These are phyloP conservation scores for Heliconius charithonia DNA, from an alignment of 2,888 invertebrate genomes.

Conservation along the genomic window DNA sequence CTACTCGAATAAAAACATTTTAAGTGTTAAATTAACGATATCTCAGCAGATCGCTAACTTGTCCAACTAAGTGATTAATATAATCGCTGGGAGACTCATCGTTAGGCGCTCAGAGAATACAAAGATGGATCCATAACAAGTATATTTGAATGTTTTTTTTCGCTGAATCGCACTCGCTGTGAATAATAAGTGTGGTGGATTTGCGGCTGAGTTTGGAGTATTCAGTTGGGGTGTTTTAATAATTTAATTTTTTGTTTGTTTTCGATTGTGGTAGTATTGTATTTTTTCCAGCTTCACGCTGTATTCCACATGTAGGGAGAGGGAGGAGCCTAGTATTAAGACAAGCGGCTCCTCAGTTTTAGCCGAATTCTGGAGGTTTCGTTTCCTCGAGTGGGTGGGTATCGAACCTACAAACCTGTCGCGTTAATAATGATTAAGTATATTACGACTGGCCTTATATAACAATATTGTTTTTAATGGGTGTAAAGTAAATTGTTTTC, in stretches of 20 bases:
- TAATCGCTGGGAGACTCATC: constrained; percentile 51
- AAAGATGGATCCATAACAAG: constrained; percentile 20
- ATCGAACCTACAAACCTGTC: too few relatives aligned
- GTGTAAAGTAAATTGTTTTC: too few relatives aligned
- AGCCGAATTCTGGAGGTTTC: too few relatives aligned
- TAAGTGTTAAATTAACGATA: constrained; percentile 83
- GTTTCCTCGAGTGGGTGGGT: too few relatives aligned
- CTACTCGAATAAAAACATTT: constrained; percentile 82
- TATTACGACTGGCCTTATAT: too few relatives aligned
- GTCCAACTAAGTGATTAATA: constrained; percentile 78
- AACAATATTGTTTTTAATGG: too few relatives aligned
- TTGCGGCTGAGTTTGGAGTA: constrained; percentile 2
- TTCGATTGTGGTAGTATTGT: not conserved
- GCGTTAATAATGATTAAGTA: too few relatives aligned
- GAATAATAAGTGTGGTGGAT: constrained; percentile 12
- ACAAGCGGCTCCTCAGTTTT: too few relatives aligned
- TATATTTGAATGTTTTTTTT: constrained; percentile 26
- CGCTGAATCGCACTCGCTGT: not conserved
- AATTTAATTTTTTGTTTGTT: not conserved
- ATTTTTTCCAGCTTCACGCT: too few relatives aligned
- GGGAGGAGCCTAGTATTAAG: too few relatives aligned
- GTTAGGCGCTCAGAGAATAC: constrained; percentile 58
- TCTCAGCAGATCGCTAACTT: constrained; percentile 73
- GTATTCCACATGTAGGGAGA: too few relatives aligned
- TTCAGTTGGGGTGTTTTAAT: constrained; percentile 10